Evolutionary conservation across 2,797 vertebrate species (phyloP).

Genomic region (Cyprinodon diabolis): DNA sequence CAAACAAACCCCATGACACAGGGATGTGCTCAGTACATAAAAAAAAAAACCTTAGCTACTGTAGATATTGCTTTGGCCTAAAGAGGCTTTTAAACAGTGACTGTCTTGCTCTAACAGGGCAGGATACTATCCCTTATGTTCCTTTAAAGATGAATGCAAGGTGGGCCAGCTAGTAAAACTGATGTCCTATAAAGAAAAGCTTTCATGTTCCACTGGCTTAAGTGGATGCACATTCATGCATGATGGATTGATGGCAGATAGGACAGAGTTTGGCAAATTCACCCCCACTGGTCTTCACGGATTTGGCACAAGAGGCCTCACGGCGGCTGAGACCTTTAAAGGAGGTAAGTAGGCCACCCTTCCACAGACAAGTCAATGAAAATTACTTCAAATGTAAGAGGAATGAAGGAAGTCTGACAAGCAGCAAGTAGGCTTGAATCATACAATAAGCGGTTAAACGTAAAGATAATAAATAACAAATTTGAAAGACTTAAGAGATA

Average conservation of each 20-base stretch:
- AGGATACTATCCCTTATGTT: constrained; percentile 18
- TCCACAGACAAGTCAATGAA: constrained; percentile 34
- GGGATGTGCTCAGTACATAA: not conserved
- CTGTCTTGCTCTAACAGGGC: constrained; percentile 21
- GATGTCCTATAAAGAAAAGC: constrained; percentile 27
- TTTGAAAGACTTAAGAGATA: not conserved
- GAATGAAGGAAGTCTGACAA: constrained; percentile 7
- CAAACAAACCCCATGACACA: not conserved
- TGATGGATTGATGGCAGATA: constrained; percentile 25
- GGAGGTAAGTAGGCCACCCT: constrained; percentile 65
- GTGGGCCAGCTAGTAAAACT: constrained; percentile 17
- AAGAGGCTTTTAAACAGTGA: constrained; percentile 41
- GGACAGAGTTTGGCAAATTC: constrained; percentile 53
- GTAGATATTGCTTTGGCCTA: constrained; percentile 27
- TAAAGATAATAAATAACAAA: not conserved
- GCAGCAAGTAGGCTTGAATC: not conserved
- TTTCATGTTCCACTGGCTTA: constrained; percentile 25
- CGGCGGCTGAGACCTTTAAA: constrained; percentile 43
- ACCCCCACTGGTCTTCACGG: constrained; percentile 32
- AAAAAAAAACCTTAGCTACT: constrained; percentile 3
- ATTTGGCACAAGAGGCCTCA: constrained; percentile 55
- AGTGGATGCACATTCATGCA: constrained; percentile 45
- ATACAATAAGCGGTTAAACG: not conserved
- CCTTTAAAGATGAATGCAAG: constrained; percentile 59
- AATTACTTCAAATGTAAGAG: constrained; percentile 24